Conservation (phyloP, 2,888 invertebrate genomes). For the Notodonta dromedarius region DNA sequence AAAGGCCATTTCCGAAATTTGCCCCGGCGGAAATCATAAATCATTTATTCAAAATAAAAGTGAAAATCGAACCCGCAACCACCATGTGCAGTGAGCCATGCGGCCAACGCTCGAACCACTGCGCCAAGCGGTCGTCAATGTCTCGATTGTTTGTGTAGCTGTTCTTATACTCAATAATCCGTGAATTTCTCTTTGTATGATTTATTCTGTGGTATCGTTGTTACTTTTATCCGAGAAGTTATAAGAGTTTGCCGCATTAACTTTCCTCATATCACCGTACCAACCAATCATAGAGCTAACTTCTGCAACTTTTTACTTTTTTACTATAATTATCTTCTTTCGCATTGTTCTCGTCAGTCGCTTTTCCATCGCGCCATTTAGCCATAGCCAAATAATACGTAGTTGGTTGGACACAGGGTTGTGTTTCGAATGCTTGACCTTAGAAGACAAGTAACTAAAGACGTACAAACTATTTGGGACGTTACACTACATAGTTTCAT, state of each 20-base stretch:
- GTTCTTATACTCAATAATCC: background rate
- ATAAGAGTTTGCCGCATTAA: background rate
- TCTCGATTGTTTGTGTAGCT: background rate
- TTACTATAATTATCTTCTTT: too few species aligned
- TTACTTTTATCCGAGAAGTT: background rate
- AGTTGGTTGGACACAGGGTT: background rate
- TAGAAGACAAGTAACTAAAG: background rate
- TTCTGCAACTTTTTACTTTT: too few species aligned
- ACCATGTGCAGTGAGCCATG: too few species aligned
- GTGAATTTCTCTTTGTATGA: background rate
- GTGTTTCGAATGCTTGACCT: background rate
- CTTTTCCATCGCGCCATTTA: too few species aligned
- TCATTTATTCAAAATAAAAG: too few species aligned
- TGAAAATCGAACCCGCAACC: too few species aligned
- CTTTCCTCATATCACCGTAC: background rate
- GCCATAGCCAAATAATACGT: too few species aligned
- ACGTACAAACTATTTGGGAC: background rate
- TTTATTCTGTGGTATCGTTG: slow-evolving; percentile 1
- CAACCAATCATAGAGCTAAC: background rate
- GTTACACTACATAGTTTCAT: background rate
- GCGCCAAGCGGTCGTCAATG: too few species aligned
- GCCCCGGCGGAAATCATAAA: too few species aligned
- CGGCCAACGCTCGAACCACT: too few species aligned
- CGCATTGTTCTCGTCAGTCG: too few species aligned
- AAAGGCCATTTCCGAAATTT: too few species aligned